phyloP scores from a whole-genome alignment of 2,113 vertebrate genomes.

The Verasper variegatus region DNA sequence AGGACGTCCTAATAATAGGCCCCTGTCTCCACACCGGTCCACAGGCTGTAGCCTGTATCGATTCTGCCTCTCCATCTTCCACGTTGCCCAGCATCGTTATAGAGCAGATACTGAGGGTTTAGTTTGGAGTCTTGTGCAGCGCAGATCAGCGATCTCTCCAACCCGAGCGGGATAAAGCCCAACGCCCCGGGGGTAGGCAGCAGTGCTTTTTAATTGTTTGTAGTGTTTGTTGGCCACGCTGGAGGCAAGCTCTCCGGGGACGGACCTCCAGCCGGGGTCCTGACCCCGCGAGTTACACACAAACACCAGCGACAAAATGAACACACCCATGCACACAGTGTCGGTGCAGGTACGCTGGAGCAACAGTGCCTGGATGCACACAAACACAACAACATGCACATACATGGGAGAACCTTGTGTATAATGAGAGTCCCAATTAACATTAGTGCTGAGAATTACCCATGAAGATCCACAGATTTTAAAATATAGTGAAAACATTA shows the following conservation, averaged over 20 bases:
- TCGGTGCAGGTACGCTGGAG: constrained; percentile 27
- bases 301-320: constrained; percentile 60
- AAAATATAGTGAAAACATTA: no score
- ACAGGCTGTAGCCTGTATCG: constrained; percentile 77
- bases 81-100: constrained; percentile 67
- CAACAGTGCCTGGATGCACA: constrained; percentile 41
- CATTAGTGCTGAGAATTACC: not conserved
- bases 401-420: not conserved
- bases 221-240: constrained; percentile 75
- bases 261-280: constrained; percentile 68
- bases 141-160: constrained; percentile 54
- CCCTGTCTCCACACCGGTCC: constrained; percentile 75
- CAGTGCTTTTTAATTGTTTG: constrained; percentile 77
- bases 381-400: constrained; percentile 1
- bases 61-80: constrained; percentile 69
- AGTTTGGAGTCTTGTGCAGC: constrained; percentile 51
- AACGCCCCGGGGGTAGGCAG: constrained; percentile 45
- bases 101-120: constrained; percentile 54
- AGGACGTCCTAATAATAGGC: constrained; percentile 78
- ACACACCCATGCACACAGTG: constrained; percentile 29
- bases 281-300: constrained; percentile 66
- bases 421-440: constrained; percentile 22
- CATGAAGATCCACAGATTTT: no score
- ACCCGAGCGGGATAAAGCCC: constrained; percentile 60
- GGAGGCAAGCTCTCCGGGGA: constrained; percentile 70